Evolutionary conservation across 2,797 vertebrate genomes (phyloP).

Genomic region (Gallinago solitaria): DNA sequence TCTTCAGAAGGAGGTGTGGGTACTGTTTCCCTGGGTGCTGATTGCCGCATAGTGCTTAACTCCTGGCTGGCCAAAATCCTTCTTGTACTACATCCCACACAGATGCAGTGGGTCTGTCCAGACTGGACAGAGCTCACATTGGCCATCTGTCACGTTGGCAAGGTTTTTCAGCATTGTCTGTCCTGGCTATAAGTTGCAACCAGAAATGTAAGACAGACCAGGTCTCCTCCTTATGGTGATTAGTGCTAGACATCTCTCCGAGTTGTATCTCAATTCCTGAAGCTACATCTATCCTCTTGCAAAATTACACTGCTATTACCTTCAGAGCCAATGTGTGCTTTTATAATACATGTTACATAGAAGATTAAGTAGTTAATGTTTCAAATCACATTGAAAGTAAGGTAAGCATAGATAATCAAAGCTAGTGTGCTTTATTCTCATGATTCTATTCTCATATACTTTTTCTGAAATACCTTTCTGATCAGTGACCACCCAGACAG

Average conservation of each 20-base stretch:
- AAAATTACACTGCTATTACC: not conserved
- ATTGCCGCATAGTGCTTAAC: not conserved
- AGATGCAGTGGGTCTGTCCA: not conserved
- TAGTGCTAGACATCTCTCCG: not conserved
- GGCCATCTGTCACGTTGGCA: not conserved
- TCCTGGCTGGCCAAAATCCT: not conserved
- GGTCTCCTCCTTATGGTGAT: not conserved
- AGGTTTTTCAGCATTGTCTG: not conserved
- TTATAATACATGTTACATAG: not conserved
- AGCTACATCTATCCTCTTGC: not conserved
- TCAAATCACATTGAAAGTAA: not conserved
- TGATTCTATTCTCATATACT: not conserved
- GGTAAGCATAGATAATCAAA: not conserved
- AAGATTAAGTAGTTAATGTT: not conserved
- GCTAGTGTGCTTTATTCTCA: not conserved
- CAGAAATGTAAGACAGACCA: not conserved
- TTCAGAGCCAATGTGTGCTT: not conserved
- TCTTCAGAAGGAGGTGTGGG: not conserved
- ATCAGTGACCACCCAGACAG: not conserved
- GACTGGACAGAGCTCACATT: rapidly evolving
- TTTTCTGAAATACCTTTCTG: not conserved
- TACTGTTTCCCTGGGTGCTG: not conserved
- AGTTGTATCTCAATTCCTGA: not conserved
- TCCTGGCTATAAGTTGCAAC: not conserved
- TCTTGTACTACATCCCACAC: no score